These are phyloP conservation scores for Archivesica marissinica DNA, from an alignment of 1,140 invertebrate genomes.

Conservation along the genomic window DNA sequence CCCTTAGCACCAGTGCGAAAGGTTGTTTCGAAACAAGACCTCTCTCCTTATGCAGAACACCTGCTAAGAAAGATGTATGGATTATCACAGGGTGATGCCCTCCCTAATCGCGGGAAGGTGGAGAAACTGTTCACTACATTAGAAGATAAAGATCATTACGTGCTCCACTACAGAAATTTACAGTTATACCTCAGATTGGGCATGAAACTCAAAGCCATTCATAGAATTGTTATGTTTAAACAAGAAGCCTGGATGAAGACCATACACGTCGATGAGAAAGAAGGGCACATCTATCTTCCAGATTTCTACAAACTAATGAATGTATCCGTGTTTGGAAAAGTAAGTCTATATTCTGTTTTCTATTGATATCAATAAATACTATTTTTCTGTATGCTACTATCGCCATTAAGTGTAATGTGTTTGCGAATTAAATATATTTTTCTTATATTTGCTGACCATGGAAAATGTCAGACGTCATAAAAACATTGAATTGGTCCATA, in stretches of 20 bases:
- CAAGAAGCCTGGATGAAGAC: conserved; percentile 58
- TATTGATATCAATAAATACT: too few relatives aligned
- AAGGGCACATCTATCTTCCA: conserved; percentile 82
- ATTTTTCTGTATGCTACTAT: conserved; percentile 57
- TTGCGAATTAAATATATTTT: neutral
- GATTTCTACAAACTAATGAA: conserved; percentile 84
- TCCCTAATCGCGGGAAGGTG: neutral
- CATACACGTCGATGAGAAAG: conserved; percentile 75
- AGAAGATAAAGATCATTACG: conserved; percentile 65
- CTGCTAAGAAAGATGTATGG: conserved; percentile 1
- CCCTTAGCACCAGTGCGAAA: neutral
- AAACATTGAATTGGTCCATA: conserved; percentile 33
- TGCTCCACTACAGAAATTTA: conserved; percentile 48
- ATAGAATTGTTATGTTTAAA: conserved; percentile 55
- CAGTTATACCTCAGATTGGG: conserved; percentile 50
- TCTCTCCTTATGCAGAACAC: conserved; percentile 40
- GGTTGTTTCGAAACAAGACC: conserved; percentile 28
- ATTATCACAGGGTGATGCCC: neutral
- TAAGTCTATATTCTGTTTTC: too few relatives aligned
- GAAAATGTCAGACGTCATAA: conserved; percentile 33
- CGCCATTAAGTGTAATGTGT: neutral
- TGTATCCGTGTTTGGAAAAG: conserved; percentile 81
- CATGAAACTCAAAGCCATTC: conserved; percentile 49
- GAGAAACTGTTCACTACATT: conserved; percentile 67
- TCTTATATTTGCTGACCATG: neutral